Base-by-base conservation (phyloP, 2,888 invertebrate genomes). In the Drosophila siamana region DNA sequence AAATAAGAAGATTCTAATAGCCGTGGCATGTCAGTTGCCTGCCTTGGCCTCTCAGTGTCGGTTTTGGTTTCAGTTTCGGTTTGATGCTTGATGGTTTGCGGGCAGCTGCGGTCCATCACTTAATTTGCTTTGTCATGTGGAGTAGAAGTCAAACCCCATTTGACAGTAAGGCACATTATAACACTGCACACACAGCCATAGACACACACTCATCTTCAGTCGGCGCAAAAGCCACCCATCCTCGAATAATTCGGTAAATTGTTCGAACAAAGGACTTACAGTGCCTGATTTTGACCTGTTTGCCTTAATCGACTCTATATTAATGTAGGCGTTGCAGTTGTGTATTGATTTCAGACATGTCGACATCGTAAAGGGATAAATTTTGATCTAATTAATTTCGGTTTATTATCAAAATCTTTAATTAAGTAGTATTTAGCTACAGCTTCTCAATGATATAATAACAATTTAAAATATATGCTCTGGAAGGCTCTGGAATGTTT, bases 141-240 rank as follows among this genome's bases (percentile, higher is more conserved):
- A 59, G 64, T 62, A 62, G 8, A 47, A 70, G 65, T 65, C 71
- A 56, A 50, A 24, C 43, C 69, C 57, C 63, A 74, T 77, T 77
- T 78, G 80, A 78, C 80, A 73, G 73, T 74, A 73, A 63, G 65
- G 73, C 69, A 56, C 61, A 76, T 84, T 72, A 84, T 62, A 78
- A 56, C 60, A 61, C 59, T 65, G 64, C 48, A 38, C 16, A 40
- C 41, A 44, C 13, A 19, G 6, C 26, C 26, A 26, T 6, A 30
- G 33, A 13, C 38, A 38, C 40, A 43, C 54, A 36, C 26, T 24
- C 19, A 41, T 13, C n/a, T 15, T 15, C n/a, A 2, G 38, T 8
- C 9, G 11, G 9, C 11, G 2, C 30, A n/a, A 6, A n/a, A 5
- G 4, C 26, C 44, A 13, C 26, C 30, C 55, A 43, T 16, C 22